Evolutionary conservation across 2,113 vertebrate species (phyloP).

Genomic region (Hypanus sabinus): DNA sequence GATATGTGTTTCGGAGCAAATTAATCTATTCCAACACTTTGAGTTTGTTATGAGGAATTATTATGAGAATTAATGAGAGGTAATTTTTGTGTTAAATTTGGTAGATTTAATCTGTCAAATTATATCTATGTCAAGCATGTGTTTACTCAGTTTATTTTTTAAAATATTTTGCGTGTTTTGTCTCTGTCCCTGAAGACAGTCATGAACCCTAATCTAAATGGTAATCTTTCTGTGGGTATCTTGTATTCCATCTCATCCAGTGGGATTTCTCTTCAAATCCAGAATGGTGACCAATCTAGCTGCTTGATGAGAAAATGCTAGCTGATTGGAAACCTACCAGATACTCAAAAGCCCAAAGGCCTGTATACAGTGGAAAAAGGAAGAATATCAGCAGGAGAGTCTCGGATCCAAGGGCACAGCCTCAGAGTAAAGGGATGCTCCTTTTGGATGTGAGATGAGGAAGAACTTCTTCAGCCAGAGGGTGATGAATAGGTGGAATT

Average conservation of each 20-base stretch:
- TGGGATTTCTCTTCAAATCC: neutral
- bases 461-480: no score
- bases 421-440: no score
- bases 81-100: neutral
- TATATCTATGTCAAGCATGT: neutral
- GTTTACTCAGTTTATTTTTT: neutral
- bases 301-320: neutral
- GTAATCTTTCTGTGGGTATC: neutral
- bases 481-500: no score
- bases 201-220: neutral
- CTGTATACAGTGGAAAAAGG: no score
- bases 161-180: neutral
- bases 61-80: neutral
- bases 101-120: neutral
- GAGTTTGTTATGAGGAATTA: neutral
- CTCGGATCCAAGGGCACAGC: no score
- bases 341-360: no score
- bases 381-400: no score
- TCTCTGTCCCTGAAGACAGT: neutral
- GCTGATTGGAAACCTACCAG: no score
- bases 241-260: neutral
- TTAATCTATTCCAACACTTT: neutral
- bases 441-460: no score
- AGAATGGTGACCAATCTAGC: neutral
- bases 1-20: neutral